Evolutionary conservation across 2,888 invertebrate genomes (phyloP).

Genomic region (Toxonevra muliebris): DNA sequence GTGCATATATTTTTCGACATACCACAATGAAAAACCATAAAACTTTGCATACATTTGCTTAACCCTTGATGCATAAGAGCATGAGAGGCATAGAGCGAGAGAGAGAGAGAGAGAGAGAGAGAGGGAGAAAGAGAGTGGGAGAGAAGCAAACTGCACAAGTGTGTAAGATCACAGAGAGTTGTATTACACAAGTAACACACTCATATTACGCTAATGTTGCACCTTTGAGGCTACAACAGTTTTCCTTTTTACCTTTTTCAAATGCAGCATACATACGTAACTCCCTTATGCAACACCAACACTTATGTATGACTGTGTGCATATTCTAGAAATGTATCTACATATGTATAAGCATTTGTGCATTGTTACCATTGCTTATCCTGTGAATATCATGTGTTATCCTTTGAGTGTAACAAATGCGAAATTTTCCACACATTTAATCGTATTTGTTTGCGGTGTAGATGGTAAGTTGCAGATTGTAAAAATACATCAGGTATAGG

Average conservation of each 20-base stretch:
- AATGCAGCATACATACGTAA: neutral
- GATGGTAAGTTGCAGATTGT: too few relatives aligned
- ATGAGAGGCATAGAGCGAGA: neutral
- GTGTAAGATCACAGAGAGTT: too few relatives aligned
- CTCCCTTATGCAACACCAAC: neutral
- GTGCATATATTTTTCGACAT: too few relatives aligned
- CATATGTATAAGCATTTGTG: conserved; percentile 22
- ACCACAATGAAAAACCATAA: too few relatives aligned
- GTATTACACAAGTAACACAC: too few relatives aligned
- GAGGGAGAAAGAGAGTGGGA: neutral
- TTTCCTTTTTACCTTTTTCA: neutral
- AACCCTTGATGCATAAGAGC: too few relatives aligned
- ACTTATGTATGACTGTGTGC: neutral
- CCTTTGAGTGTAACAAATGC: conserved; percentile 47
- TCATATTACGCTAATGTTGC: neutral
- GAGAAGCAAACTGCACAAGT: too few relatives aligned
- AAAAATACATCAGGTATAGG: too few relatives aligned
- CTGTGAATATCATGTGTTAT: conserved; percentile 38
- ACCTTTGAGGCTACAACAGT: neutral
- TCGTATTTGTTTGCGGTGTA: conserved; percentile 42
- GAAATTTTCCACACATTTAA: conserved; percentile 63
- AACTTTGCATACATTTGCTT: too few relatives aligned
- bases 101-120: neutral
- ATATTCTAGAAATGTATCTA: conserved; percentile 14
- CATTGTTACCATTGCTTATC: conserved; percentile 29